These are phyloP conservation scores for Crossocerus cetratus DNA, from an alignment of 2,888 invertebrate species.

Conservation along the genomic window DNA sequence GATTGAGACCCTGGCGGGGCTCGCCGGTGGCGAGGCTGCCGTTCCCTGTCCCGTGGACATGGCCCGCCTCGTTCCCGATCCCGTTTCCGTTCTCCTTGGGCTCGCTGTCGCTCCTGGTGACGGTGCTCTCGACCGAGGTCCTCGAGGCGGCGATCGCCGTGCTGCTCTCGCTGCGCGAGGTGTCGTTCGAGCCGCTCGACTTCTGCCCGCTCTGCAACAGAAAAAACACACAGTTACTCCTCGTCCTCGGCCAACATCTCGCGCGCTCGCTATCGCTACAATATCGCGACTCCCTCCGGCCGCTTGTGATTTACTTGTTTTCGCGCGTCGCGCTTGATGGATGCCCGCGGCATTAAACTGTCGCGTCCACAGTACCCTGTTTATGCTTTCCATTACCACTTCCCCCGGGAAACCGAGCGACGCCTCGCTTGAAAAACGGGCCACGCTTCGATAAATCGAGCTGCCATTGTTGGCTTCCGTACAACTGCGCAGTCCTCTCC, in stretches of 20 bases:
- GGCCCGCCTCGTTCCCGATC: slow-evolving; percentile 37
- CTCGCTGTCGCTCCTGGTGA: slow-evolving; percentile 36
- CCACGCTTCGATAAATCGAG: too few species aligned
- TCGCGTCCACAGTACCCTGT: not conserved
- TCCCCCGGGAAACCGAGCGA: too few species aligned
- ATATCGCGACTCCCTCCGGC: not conserved
- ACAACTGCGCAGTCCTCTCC: too few species aligned
- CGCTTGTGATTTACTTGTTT: not conserved
- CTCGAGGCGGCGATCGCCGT: slow-evolving; percentile 46
- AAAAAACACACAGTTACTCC: not conserved
- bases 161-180: slow-evolving; percentile 68
- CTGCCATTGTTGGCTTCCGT: too few species aligned
- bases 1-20: slow-evolving; percentile 80
- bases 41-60: slow-evolving; percentile 57
- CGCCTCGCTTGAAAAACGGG: too few species aligned
- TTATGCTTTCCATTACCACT: not conserved
- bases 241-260: not conserved
- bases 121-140: slow-evolving; percentile 46
- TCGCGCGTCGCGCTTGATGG: not conserved
- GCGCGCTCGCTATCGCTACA: not conserved
- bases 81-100: slow-evolving; percentile 26
- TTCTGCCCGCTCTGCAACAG: slow-evolving; percentile 68
- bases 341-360: not conserved
- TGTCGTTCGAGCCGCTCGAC: slow-evolving; percentile 70
- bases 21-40: slow-evolving; percentile 60